Percentiles rank a stretch among this genome's conserved stretches.
Conservation (phyloP, 1,140 invertebrate species). For the Drosophila arawakana region DNA sequence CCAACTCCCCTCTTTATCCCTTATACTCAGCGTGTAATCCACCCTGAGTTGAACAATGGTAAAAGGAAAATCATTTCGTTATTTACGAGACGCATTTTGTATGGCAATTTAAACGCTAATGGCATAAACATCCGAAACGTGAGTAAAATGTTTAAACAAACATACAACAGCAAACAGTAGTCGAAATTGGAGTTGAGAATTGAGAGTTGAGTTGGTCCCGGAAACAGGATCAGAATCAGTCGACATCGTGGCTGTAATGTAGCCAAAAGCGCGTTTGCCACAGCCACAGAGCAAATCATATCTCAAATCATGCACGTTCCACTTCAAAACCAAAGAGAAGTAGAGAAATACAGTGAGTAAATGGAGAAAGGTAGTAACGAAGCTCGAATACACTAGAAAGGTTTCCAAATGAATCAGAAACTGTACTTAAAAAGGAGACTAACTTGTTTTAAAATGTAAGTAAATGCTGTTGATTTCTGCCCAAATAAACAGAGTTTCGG, state of each 20-base stretch:
- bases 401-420: background rate
- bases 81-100: constrained; percentile 78
- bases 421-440: background rate
- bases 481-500: too few relatives aligned
- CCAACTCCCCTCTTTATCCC: background rate
- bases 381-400: constrained; percentile 31
- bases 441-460: too few relatives aligned
- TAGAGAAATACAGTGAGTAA: constrained; percentile 5
- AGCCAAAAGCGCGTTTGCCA: constrained; percentile 54
- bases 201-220: constrained; percentile 7
- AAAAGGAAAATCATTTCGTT: constrained; percentile 52
- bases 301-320: constrained; percentile 79
- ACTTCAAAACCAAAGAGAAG: constrained; percentile 26
- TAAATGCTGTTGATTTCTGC: too few relatives aligned
- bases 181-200: constrained; percentile 1
- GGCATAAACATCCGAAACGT: constrained; percentile 81
- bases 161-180: constrained; percentile 40
- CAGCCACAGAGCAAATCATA: constrained; percentile 68
- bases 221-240: constrained; percentile 26
- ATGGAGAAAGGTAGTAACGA: constrained; percentile 26
- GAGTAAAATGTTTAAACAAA: constrained; percentile 72
- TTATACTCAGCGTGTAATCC: too few relatives aligned
- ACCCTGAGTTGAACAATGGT: constrained; percentile 13
- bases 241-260: constrained; percentile 64
- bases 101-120: constrained; percentile 83